phyloP scores from a whole-genome alignment of 2,113 vertebrate genomes.

The Centropus bengalensis region DNA sequence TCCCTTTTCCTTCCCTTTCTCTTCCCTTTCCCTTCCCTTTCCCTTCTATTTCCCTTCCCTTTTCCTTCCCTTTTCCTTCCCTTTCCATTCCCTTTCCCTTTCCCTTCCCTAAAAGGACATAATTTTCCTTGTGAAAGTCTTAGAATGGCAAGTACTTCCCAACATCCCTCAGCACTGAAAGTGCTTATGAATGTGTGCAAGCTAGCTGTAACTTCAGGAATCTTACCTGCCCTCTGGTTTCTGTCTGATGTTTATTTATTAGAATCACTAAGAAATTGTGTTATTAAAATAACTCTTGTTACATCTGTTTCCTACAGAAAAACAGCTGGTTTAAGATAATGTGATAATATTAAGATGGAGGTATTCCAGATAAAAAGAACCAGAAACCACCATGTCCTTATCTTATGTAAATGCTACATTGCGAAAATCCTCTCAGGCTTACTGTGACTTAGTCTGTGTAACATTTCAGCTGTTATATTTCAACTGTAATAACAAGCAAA shows the following conservation, averaged over 20 bases:
- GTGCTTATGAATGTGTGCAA: background rate
- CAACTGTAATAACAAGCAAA: conserved; percentile 56
- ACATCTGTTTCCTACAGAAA: background rate
- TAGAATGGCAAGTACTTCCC: background rate
- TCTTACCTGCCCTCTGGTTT: background rate
- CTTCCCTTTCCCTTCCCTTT: background rate
- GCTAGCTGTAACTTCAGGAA: background rate
- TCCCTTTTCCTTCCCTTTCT: too few relatives aligned
- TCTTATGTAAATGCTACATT: conserved; percentile 51
- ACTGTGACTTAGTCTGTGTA: conserved; percentile 48
- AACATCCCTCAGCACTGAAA: background rate
- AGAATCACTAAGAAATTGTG: background rate
- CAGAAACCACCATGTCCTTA: conserved; percentile 45
- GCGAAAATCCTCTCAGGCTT: conserved; percentile 68
- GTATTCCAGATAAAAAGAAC: conserved; percentile 57
- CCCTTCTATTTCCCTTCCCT: background rate
- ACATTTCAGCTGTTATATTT: conserved; percentile 57
- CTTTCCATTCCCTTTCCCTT: too few relatives aligned
- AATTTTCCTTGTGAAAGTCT: background rate
- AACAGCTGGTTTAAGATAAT: background rate
- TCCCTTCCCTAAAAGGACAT: background rate
- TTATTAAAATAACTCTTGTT: background rate
- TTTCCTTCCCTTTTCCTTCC: too few relatives aligned
- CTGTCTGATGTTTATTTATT: background rate
- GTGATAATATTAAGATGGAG: conserved; percentile 37